Conservation (phyloP, 2,888 invertebrate genomes). For the Tetragonula carbonaria region DNA sequence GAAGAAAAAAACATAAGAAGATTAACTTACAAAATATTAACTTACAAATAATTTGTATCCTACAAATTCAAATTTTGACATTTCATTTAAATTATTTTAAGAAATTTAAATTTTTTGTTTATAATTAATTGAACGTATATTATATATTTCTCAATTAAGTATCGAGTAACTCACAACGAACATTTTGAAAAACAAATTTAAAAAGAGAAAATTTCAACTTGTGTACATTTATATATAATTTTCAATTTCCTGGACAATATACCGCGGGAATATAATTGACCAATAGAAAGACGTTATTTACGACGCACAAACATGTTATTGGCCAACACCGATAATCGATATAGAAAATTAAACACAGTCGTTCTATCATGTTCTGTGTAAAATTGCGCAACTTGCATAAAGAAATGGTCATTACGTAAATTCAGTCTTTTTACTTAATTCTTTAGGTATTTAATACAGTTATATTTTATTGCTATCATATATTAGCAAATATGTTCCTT, state of each 20-base stretch:
- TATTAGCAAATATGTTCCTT: neutral
- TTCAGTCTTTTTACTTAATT: neutral
- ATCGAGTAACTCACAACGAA: neutral
- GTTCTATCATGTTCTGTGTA: neutral
- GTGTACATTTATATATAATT: neutral
- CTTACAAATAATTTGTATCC: neutral
- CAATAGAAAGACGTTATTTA: conserved; percentile 72
- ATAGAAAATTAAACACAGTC: conserved; percentile 62
- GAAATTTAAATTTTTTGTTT: neutral
- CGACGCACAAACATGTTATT: conserved; percentile 78
- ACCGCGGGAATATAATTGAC: conserved; percentile 70
- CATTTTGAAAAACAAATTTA: neutral
- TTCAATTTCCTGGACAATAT: neutral
- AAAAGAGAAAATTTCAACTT: neutral
- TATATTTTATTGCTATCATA: neutral
- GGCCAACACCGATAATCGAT: conserved; percentile 75
- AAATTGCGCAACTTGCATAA: conserved; percentile 3
- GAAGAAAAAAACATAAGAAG: neutral
- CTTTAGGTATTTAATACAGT: neutral
- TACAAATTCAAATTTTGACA: neutral
- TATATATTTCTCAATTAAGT: neutral
- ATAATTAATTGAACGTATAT: neutral
- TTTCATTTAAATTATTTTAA: too few species aligned
- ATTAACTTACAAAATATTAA: neutral
- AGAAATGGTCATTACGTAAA: neutral